Conservation (phyloP, 2,113 vertebrate species). For the Erythrolamprus reginae region DNA sequence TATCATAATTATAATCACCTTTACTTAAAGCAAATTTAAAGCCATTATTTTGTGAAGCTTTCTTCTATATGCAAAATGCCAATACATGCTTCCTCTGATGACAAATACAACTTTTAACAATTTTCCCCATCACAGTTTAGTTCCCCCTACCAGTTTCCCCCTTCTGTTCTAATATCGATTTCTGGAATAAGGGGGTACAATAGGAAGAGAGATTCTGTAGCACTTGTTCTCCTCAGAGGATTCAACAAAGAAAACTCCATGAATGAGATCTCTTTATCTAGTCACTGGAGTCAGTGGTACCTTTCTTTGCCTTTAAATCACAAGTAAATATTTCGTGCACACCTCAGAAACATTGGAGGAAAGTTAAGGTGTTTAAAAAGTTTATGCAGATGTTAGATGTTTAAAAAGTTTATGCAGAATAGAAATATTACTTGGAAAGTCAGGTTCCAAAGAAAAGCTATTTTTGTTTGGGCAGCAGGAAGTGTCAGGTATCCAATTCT, state of each 20-base stretch:
- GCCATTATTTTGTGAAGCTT: background rate
- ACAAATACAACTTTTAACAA: background rate
- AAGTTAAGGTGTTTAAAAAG: slow-evolving; percentile 2
- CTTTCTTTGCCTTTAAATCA: background rate
- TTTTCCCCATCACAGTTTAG: background rate
- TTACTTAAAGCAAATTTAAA: background rate
- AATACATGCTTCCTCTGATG: background rate
- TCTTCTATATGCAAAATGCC: background rate
- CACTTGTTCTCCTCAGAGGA: background rate
- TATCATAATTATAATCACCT: background rate
- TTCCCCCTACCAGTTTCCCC: background rate
- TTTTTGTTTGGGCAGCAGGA: background rate
- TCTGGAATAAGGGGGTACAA: background rate
- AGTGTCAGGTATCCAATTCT: background rate
- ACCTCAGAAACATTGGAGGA: background rate
- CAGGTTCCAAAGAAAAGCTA: background rate
- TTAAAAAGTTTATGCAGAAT: background rate
- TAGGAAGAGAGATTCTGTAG: no score
- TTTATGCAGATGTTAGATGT: no score
- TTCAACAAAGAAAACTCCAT: background rate
- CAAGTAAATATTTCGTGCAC: slow-evolving; percentile 2
- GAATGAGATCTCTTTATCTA: background rate
- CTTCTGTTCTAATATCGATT: background rate
- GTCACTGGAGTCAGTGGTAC: background rate
- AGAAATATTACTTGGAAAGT: background rate